phyloP scores from a whole-genome alignment of 2,113 vertebrate genomes.

The Delphinapterus leucas region DNA sequence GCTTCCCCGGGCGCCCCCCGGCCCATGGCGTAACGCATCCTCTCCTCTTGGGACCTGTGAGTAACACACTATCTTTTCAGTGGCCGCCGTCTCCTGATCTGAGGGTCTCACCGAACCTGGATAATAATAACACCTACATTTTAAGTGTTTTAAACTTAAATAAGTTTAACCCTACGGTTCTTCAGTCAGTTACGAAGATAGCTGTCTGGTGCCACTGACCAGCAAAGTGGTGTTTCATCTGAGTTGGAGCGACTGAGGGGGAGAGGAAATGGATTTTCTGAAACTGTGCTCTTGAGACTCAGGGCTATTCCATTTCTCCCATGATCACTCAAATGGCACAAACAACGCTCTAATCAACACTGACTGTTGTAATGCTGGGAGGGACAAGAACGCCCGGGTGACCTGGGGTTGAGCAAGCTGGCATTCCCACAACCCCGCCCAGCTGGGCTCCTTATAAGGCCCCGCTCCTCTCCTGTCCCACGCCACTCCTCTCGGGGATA shows the following conservation, averaged over 20 bases:
- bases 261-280: neutral
- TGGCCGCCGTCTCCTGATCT: neutral
- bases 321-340: neutral
- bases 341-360: neutral
- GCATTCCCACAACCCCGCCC: neutral
- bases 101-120: neutral
- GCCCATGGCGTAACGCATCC: accelerated
- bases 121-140: neutral
- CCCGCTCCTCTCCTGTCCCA: neutral
- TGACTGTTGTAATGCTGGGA: neutral
- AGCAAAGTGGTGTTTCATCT: neutral
- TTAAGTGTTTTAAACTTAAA: neutral
- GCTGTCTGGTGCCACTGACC: neutral
- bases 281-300: slow-evolving; percentile 10
- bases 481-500: neutral
- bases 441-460: neutral
- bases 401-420: neutral
- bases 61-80: neutral
- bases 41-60: neutral
- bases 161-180: neutral
- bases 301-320: neutral
- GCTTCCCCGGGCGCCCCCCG: neutral
- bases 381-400: neutral
- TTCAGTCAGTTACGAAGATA: neutral
- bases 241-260: neutral